phyloP scores from a whole-genome alignment of 1,140 invertebrate species.

The Drosophila cardini region DNA sequence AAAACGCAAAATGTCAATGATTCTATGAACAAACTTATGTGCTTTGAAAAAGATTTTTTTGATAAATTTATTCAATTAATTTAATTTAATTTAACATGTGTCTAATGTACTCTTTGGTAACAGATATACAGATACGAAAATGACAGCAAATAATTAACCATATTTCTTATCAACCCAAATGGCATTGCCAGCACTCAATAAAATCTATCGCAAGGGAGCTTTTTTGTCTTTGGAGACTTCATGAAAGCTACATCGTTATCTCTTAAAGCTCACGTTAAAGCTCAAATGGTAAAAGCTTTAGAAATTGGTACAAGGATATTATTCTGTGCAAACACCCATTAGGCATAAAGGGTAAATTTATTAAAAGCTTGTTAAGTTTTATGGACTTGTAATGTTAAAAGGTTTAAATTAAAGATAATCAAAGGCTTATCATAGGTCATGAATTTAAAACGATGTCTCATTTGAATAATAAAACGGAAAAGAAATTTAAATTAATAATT shows the following conservation, averaged over 20 bases:
- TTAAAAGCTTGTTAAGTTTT: neutral
- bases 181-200: slow-evolving; percentile 11
- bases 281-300: neutral
- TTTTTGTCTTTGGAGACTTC: slow-evolving; percentile 14
- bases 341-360: neutral
- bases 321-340: slow-evolving; percentile 4
- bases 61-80: no score
- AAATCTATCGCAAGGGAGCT: slow-evolving; percentile 4
- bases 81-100: no score
- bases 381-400: neutral
- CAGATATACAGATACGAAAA: neutral
- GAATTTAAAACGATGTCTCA: neutral
- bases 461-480: slow-evolving; percentile 8
- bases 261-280: slow-evolving; percentile 17
- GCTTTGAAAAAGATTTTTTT: no score
- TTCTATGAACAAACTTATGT: no score
- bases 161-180: slow-evolving; percentile 4
- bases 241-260: neutral
- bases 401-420: neutral
- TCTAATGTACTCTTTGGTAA: no score
- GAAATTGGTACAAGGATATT: neutral
- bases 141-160: slow-evolving; percentile 20
- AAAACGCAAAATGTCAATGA: no score
- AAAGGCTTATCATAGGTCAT: no score
- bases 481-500: slow-evolving; percentile 36